These are phyloP conservation scores for Linepithema humile DNA, from an alignment of 1,140 invertebrate species.

Conservation along the genomic window DNA sequence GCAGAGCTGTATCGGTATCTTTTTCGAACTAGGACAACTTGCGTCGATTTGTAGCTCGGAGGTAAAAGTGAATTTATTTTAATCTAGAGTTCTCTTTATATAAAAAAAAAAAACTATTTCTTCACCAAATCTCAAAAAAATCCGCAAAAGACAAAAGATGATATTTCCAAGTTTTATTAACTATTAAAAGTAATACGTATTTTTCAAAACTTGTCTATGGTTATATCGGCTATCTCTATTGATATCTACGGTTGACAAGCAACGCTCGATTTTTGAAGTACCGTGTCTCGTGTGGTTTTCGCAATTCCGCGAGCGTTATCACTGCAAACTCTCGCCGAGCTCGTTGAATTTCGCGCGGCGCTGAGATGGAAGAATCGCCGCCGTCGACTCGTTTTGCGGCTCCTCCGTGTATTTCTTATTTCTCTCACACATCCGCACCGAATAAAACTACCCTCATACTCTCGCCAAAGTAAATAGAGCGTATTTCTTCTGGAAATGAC, in stretches of 20 bases:
- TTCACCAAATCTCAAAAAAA: not conserved
- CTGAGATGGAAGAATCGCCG: constrained; percentile 21
- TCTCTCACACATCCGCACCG: constrained; percentile 62
- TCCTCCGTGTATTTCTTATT: constrained; percentile 65
- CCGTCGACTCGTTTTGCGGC: constrained; percentile 56
- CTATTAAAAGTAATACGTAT: constrained; percentile 7
- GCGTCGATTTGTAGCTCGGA: not conserved
- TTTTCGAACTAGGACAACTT: not conserved
- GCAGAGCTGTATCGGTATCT: constrained; percentile 40
- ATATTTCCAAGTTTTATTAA: not conserved
- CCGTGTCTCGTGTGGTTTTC: not conserved
- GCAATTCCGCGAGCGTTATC: constrained; percentile 47
- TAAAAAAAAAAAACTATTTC: not conserved
- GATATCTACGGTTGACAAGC: not conserved
- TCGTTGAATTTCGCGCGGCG: constrained; percentile 54
- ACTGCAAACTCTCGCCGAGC: constrained; percentile 32
- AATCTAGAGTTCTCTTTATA: not conserved
- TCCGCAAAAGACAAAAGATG: not conserved
- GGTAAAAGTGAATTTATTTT: not conserved
- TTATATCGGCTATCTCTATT: too few relatives aligned
- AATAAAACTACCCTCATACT: constrained; percentile 57
- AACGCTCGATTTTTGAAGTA: not conserved
- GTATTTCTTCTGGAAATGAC: constrained; percentile 84
- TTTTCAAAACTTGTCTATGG: not conserved
- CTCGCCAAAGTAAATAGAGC: constrained; percentile 80